Base-by-base conservation (phyloP, 2,113 vertebrate species). In the Phaetusa simplex region DNA sequence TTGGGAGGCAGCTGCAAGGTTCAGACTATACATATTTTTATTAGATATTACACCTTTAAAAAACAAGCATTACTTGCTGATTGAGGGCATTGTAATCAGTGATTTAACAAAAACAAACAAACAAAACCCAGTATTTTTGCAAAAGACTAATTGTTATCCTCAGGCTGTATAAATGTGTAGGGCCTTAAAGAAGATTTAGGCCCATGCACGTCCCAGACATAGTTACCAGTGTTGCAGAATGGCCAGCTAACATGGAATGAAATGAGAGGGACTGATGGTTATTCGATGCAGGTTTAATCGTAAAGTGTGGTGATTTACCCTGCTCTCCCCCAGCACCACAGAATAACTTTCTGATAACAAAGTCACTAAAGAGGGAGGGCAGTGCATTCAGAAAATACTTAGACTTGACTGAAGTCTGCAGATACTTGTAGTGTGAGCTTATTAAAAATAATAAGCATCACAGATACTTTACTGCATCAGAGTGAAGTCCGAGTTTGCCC, bases 161-260 rank as follows among this genome's bases (percentile, higher is more conserved):
- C 29, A 42, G 36, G 13, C 11, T 71, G 2, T 52, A 24, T 69
- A 36, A 32, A 29, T 26, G 5, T 20, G 1, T 34, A 42, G 50
- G 30, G 59, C 47, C 34, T 42, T 80, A 53, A 19, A 38, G 55
- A 29, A 94, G 4, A 20, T 50, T 71, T 64, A 66, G 36, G 50
- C 36, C 17, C 9, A 0, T 45, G 21, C 42, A 47, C 0, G 0
- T 93, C 29, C 17, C 38, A 40, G 45, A 45, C 66, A 5, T 0
- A 70, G 43, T 43, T 82, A 42, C 45, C 52, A 38, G 38, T 27
- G 55, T 6, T 95, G 29, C 40, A 55, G 71, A 53, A 50, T 55
- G 17, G 61, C 32, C 43, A 72, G 47, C 62, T 59, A 71, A 34
- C 6, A 4, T 59, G 38, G 38, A 90, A 58, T 67, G n/a, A 53